A percentile compares a stretch with the other conserved stretches of the same genome.
Evolutionary conservation across 2,113 vertebrate genomes (phyloP).

Genomic region (Lophochroa leadbeateri): DNA sequence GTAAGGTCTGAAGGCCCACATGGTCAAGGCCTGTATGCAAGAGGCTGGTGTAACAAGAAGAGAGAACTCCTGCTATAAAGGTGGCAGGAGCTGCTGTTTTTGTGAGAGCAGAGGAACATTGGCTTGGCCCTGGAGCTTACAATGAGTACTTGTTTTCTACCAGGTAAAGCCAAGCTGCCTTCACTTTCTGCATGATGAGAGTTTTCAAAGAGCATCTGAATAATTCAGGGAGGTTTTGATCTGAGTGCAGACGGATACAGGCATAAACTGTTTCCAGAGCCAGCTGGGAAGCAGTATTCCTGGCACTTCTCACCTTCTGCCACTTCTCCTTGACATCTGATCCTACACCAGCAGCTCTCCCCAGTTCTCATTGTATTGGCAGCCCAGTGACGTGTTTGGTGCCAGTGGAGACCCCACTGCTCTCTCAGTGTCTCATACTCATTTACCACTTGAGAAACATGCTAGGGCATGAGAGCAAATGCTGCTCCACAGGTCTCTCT

Average conservation of each 20-base stretch:
- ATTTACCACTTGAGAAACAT: background rate
- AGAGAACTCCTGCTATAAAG: background rate
- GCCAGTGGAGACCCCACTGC: background rate
- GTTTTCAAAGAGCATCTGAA: slow-evolving; percentile 79
- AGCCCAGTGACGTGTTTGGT: background rate
- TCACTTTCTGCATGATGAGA: slow-evolving; percentile 33
- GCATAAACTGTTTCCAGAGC: slow-evolving; percentile 76
- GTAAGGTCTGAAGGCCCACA: background rate
- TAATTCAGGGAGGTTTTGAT: slow-evolving; percentile 85
- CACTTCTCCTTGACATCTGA: slow-evolving; percentile 45
- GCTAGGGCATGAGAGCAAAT: background rate
- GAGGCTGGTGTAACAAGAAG: background rate
- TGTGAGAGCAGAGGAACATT: background rate
- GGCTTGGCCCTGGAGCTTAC: slow-evolving; percentile 17
- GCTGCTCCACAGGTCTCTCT: background rate
- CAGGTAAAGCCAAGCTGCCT: slow-evolving; percentile 47
- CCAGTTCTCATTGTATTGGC: background rate
- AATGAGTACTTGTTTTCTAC: slow-evolving; percentile 48
- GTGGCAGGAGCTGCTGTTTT: background rate
- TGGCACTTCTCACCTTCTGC: slow-evolving; percentile 63
- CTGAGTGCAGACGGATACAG: slow-evolving; percentile 58
- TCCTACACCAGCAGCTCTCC: slow-evolving; percentile 51
- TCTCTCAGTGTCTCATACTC: background rate
- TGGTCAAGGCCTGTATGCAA: background rate
- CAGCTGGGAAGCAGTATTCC: slow-evolving; percentile 80